These are phyloP conservation scores for chimpanzee (Pan troglodytes) DNA, from an alignment of 2,113 vertebrate species.

Conservation along the genomic window NHGRI_mPanTro3-v2.1_pri NC_072404.2:7888001-7888500, in stretches of 20 bases:
- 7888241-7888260: not conserved
- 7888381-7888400: not conserved
- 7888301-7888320: not conserved
- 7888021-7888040: too few species aligned
- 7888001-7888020: not conserved
- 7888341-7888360: not conserved
- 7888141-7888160: too few species aligned
- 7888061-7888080: too few species aligned
- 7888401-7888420: not conserved
- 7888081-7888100: too few species aligned
- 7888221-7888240: not conserved
- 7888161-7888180: not conserved
- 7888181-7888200: not conserved
- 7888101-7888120: rapidly evolving
- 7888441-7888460: not conserved
- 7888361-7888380: not conserved
- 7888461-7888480: not conserved
- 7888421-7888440: not conserved
- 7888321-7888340: not conserved
- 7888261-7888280: too few species aligned
- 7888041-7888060: too few species aligned
- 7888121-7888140: too few species aligned
- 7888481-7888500: not conserved
- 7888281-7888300: not conserved
- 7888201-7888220: too few species aligned